Conservation (phyloP, 1,140 invertebrate genomes). For the Solen grandis region DNA sequence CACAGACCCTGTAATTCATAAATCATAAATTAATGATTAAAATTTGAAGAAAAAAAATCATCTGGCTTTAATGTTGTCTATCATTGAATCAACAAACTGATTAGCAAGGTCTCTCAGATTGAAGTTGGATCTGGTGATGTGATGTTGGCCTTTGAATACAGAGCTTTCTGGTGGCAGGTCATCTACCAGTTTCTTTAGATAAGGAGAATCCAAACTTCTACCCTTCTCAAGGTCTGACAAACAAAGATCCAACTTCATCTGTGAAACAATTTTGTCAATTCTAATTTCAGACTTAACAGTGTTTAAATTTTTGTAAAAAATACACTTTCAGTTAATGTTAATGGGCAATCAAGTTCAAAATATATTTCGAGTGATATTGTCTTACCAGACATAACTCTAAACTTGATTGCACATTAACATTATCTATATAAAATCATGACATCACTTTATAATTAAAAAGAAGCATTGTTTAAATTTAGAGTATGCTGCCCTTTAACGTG, state of each 20-base stretch:
- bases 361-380: too few species aligned
- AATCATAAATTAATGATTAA: neutral
- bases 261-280: neutral
- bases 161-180: neutral
- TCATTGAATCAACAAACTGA: conserved; percentile 10
- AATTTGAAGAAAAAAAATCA: neutral
- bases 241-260: conserved; percentile 8
- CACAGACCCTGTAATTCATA: neutral
- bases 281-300: too few species aligned
- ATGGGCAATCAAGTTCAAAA: too few species aligned
- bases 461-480: too few species aligned
- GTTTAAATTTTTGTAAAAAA: too few species aligned
- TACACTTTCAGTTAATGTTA: too few species aligned
- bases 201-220: neutral
- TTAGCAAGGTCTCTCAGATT: conserved; percentile 1
- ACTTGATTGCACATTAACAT: too few species aligned
- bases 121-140: conserved; percentile 6
- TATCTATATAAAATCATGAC: too few species aligned
- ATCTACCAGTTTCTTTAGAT: neutral
- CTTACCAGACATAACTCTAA: too few species aligned
- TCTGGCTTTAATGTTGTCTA: conserved; percentile 5
- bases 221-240: conserved; percentile 1
- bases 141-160: conserved; percentile 8
- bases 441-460: too few species aligned
- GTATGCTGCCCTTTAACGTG: too few species aligned